These are phyloP conservation scores for Bombus ignitus DNA, from an alignment of 1,140 invertebrate species.

Conservation along the genomic window DNA sequence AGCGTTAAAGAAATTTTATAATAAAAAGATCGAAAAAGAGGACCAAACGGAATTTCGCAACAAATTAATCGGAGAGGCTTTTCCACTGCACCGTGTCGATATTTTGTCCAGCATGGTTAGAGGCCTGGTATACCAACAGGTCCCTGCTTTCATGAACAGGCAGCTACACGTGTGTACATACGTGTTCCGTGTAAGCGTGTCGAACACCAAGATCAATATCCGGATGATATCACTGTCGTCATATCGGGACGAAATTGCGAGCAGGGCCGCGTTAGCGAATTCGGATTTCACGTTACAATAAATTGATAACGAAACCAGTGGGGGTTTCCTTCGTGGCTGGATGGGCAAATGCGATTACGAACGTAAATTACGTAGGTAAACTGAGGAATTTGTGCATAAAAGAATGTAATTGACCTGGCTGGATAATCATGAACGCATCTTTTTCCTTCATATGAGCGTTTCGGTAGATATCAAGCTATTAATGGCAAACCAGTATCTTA, in stretches of 20 bases:
- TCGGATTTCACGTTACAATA: constrained; percentile 68
- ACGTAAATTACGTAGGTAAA: constrained; percentile 29
- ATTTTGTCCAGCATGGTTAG: neutral
- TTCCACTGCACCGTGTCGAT: neutral
- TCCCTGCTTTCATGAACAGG: constrained; percentile 9
- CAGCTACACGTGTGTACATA: neutral
- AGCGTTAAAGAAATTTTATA: neutral
- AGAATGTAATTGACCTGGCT: constrained; percentile 22
- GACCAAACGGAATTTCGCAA: neutral
- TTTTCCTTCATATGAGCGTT: neutral
- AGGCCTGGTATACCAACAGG: constrained; percentile 1
- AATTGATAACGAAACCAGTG: constrained; percentile 65
- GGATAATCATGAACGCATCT: neutral
- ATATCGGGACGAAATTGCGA: constrained; percentile 65
- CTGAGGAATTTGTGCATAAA: constrained; percentile 23
- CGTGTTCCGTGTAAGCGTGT: constrained; percentile 28
- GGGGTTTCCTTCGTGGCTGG: constrained; percentile 26
- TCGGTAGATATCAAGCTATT: neutral
- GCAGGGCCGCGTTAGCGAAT: constrained; percentile 59
- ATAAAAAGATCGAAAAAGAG: neutral
- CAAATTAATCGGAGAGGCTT: neutral
- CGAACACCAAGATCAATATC: constrained; percentile 62
- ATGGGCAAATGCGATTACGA: constrained; percentile 46
- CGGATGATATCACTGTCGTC: constrained; percentile 60
- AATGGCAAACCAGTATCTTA: too few species aligned